Base-by-base conservation (phyloP, 2,888 invertebrate genomes). In the Notocelia uddmanniana region DNA sequence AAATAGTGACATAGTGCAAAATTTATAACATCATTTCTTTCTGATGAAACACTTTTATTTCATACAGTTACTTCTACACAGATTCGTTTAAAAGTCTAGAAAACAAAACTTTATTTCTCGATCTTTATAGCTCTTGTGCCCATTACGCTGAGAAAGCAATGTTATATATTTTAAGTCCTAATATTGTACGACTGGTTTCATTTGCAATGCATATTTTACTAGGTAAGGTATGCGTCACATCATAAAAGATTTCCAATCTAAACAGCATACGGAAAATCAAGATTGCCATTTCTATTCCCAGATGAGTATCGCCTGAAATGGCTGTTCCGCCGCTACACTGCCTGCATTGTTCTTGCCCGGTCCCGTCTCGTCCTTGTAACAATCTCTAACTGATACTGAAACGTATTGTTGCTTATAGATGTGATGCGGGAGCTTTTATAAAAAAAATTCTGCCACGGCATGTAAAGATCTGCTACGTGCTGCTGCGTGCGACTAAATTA, bases 261-360 rank as follows among this genome's bases (percentile, higher is more conserved):
- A 59, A 59, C 52, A 59, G 45, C 59, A 64, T 66, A 60, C 66
- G 21, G 54, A 31, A 48, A 63, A 71, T 71, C 66, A 71, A 66
- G 71, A 60, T 67, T 48, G 66, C 66, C 23, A 58, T 64, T 59
- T 59, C 70, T 67, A 71, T 71, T 71, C 71, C 66, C 71, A 66
- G 71, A 67, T 54, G 59, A 48, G 19, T 67, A 71, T 71, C 71
- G 45, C 19, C 50, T 66, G 58, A 52, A 67, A 67, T 66, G 70
- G 58, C 60, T 48, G 59, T 67, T 71, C 59, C 45, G n/a, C 31
- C 70, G 64, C 54, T 64, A 57, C 71, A 45, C 66, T 21, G 66
- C 23, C 57, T 66, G 66, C 41, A 60, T 71, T 71, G 71, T 71
- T 71, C 71, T 66, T 37, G 64, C 41, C 70, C 50, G 64, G 58